Conservation (phyloP, 1,140 invertebrate genomes). For the Dendroctonus valens region DNA sequence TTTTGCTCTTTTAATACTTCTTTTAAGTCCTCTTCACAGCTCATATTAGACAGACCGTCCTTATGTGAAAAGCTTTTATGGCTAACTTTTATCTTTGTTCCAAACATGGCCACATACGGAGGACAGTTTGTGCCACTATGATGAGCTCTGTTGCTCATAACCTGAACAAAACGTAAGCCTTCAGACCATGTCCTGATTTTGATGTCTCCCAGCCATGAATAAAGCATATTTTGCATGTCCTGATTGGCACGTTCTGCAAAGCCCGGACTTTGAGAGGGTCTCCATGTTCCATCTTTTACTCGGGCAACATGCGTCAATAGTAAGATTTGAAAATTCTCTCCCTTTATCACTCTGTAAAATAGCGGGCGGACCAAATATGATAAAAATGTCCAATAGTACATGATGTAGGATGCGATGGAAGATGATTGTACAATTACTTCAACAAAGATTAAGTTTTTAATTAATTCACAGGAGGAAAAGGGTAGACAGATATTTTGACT, state of each 20-base stretch:
- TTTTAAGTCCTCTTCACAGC: no score
- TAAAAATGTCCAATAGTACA: conserved; percentile 46
- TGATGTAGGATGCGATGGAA: no score
- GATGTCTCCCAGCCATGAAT: conserved; percentile 39
- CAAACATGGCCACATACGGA: no score
- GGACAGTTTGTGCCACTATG: conserved; percentile 41
- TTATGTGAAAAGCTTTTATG: no score
- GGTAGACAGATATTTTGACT: no score
- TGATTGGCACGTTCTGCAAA: conserved; percentile 46
- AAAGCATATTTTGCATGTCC: conserved; percentile 45
- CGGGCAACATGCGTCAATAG: conserved; percentile 33
- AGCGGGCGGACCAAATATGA: conserved; percentile 37
- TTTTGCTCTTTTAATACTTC: no score
- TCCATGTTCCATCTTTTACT: conserved; percentile 46
- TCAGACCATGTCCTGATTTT: conserved; percentile 36
- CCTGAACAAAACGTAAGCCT: conserved; percentile 38
- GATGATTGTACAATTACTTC: no score
- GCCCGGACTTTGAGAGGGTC: conserved; percentile 42
- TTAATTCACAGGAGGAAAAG: no score
- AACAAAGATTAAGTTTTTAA: no score
- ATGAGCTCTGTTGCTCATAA: conserved; percentile 44
- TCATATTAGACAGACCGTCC: no score
- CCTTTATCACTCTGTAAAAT: conserved; percentile 49
- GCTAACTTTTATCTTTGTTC: no score
- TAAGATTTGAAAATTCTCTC: conserved; percentile 47